Conservation (phyloP, 2,113 vertebrate genomes). For the Blennius ocellaris region DNA sequence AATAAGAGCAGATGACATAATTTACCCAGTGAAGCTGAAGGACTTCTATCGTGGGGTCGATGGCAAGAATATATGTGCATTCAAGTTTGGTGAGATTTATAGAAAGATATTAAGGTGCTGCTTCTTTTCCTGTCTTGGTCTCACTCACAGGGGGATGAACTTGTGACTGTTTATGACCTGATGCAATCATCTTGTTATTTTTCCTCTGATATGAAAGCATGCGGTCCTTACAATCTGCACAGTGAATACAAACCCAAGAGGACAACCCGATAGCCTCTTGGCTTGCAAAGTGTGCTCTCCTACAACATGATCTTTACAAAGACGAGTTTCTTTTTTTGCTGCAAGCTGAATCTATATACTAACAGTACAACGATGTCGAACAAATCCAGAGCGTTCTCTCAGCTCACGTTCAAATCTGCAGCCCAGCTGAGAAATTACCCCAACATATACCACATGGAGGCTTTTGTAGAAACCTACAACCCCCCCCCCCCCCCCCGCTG, state of each 20-base stretch:
- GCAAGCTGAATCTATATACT: constrained; percentile 47
- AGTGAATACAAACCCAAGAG: constrained; percentile 8
- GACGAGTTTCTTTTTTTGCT: constrained; percentile 16
- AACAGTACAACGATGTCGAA: constrained; percentile 11
- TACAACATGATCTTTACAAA: constrained; percentile 12
- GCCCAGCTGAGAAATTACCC: constrained; percentile 51
- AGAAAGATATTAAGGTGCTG: constrained; percentile 4
- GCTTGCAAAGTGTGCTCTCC: constrained; percentile 1
- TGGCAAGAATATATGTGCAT: constrained; percentile 7
- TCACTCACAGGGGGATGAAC: constrained; percentile 33
- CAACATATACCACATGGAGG: constrained; percentile 23
- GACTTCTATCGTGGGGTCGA: constrained; percentile 2
- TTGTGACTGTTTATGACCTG: constrained; percentile 37
- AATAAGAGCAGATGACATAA: too few relatives aligned
- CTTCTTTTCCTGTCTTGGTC: constrained; percentile 8
- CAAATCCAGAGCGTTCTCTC: constrained; percentile 4
- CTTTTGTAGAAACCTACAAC: constrained; percentile 20
- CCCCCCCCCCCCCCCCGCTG: background rate
- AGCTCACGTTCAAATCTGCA: constrained; percentile 9
- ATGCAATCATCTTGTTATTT: constrained; percentile 45
- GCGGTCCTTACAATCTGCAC: constrained; percentile 15
- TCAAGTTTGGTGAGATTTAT: constrained; percentile 26
- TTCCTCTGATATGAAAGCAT: constrained; percentile 23
- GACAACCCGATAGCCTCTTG: background rate
- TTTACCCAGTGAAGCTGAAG: too few relatives aligned